Base-by-base conservation (phyloP, 2,888 invertebrate species). In the Glyphotaelius pellucidus region DNA sequence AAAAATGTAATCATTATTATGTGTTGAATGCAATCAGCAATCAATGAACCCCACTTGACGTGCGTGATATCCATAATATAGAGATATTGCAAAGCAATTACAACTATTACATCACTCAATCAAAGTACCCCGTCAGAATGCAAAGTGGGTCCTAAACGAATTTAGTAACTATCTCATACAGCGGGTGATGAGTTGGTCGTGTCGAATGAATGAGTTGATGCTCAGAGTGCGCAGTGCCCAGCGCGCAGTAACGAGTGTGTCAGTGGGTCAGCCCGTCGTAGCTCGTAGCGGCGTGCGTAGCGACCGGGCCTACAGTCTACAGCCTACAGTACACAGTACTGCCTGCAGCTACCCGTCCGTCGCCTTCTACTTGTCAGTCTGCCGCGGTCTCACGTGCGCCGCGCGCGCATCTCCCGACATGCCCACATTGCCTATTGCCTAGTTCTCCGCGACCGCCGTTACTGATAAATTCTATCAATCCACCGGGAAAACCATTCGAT, bases 351-450 rank as follows among this genome's bases (percentile, higher is more conserved):
- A 31, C 52, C 30, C 52, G 52, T 11, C 87, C 2, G 30, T 42
- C 0, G 52, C 84, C 52, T 67, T 88, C 80, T 30, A 79, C 11
- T 80, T 86, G 92, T 67, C 90, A 92, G 92, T 92, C 91, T 47
- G 80, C n/a, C 88, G 90, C 90, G 86, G 92, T 85, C 67, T 89
- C 32, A 86, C 89, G 92, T 90, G 90, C 90, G 92, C 92, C 90
- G 90, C 91, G 92, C 92, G 92, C 92, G 92, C 89, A 83, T 30
- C 84, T 35, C 89, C 80, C 38, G 30, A 25, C 35, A 90, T 90
- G 90, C 67, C 67, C 52, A 31, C 15, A 47, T n/a, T n/a, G 67
- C 67, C 52, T n/a, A 14, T 67, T 25, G 67, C 67, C 25, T 67
- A 25, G 25, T 67, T 67, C 67, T 67, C 1, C 67, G 67, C n/a